Base-by-base conservation (phyloP, 2,797 vertebrate species). In the Australoheros facetus region DNA sequence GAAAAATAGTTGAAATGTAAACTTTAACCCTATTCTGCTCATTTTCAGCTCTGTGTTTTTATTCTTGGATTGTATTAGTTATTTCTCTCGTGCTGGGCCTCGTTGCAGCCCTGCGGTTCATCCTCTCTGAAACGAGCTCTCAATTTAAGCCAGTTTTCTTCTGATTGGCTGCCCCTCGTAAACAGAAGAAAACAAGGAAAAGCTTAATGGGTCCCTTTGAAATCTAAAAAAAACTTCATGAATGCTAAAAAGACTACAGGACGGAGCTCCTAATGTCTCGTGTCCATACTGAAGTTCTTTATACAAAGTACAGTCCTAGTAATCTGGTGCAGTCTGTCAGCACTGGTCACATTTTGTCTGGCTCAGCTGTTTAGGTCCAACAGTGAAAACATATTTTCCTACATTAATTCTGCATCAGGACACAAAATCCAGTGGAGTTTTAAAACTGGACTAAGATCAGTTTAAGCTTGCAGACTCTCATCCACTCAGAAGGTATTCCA, bases 301-400 rank as follows among this genome's bases (percentile, higher is more conserved):
- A 45, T 64, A 82, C 77, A 84, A 79, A 34, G 3, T 17, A 56
- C 45, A 76, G 32, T 3, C 55, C 4, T 30, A 48, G 30, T 21
- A 39, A 77, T 70, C n/a, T 3, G 57, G 51, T 62, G 62, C 57
- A 28, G 75, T 77, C 32, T 5, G 57, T 73, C 71, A 62, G 45
- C 13, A 42, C 74, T 7, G n/a, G 34, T 42, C 77, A 75, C 60
- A 30, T 58, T 45, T 51, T 48, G 32, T 62, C 62, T 60, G 77
- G 83, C 74, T 82, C 83, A 73, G 81, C 73, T 11, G 26, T 16
- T 19, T 32, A 72, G 78, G 76, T 86, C 83, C 75, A 56, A 3
- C 55, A 66, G 34, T 23, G 28, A 69, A 45, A 26, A 11, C 11
- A 0, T 23, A 9, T 7, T 17, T 76, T 62, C 62, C 75, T 0